A percentile compares a stretch with the other conserved stretches of the same genome.
Conservation (phyloP, 2,888 invertebrate species). For the Drosophila cognata region DNA sequence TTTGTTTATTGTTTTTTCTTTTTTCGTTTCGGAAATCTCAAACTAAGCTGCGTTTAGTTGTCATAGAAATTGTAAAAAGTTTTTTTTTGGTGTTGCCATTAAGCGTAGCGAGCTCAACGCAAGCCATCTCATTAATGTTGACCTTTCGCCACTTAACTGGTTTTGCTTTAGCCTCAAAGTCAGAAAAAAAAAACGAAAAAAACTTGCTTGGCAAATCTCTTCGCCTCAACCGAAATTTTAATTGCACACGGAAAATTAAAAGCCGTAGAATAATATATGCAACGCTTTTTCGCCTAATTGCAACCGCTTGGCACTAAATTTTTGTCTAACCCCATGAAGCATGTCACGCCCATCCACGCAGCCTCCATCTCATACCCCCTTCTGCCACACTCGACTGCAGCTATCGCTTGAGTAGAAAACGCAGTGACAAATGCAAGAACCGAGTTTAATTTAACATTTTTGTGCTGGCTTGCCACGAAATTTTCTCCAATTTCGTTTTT, state of each 20-base stretch:
- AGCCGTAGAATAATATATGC: constrained; percentile 58
- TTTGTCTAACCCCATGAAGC: constrained; percentile 60
- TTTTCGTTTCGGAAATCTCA: not conserved
- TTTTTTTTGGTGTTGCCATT: constrained; percentile 22
- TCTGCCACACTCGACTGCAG: constrained; percentile 1
- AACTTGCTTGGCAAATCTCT: constrained; percentile 26
- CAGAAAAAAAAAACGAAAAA: not conserved
- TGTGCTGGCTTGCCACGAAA: constrained; percentile 52
- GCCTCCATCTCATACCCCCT: not conserved
- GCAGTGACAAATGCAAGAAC: constrained; percentile 41
- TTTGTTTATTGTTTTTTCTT: not conserved
- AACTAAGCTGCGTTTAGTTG: constrained; percentile 3
- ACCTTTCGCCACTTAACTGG: not conserved
- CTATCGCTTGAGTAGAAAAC: constrained; percentile 21
- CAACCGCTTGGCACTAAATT: constrained; percentile 58
- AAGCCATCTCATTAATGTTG: constrained; percentile 34
- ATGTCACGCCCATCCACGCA: constrained; percentile 22
- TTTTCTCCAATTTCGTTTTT: constrained; percentile 27
- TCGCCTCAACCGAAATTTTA: constrained; percentile 56
- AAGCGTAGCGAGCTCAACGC: constrained; percentile 13
- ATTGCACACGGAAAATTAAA: constrained; percentile 61
- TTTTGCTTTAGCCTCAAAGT: not conserved
- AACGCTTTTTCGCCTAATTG: constrained; percentile 68
- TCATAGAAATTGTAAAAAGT: constrained; percentile 2
- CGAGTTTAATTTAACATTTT: constrained; percentile 64